A percentile compares a stretch with the other conserved stretches of the same genome.
Evolutionary conservation across 1,140 invertebrate species (phyloP).

Genomic region (Anagrus nilaparvatae): DNA sequence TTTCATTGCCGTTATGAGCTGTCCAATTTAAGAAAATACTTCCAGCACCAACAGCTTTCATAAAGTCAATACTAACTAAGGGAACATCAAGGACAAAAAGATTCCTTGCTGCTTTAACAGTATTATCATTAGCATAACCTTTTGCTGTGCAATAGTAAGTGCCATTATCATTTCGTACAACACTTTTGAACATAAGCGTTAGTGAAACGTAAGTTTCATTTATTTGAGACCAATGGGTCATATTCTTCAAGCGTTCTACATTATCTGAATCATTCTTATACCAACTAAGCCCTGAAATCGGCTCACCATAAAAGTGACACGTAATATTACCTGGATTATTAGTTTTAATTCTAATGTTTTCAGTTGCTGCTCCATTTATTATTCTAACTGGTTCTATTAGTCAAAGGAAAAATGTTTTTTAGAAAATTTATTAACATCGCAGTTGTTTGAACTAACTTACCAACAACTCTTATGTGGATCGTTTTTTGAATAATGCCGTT

Average conservation of each 20-base stretch:
- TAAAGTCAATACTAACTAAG: conserved; percentile 57
- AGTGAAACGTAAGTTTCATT: conserved; percentile 50
- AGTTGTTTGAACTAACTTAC: conserved; percentile 18
- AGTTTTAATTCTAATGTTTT: conserved; percentile 41
- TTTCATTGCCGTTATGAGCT: conserved; percentile 62
- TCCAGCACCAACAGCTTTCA: conserved; percentile 61
- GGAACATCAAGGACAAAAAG: conserved; percentile 60
- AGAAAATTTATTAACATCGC: neutral
- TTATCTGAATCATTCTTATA: conserved; percentile 43
- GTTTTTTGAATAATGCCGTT: conserved; percentile 32
- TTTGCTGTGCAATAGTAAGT: conserved; percentile 48
- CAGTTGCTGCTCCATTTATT: conserved; percentile 33
- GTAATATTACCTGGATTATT: conserved; percentile 39
- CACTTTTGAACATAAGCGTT: conserved; percentile 43
- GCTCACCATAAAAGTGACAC: conserved; percentile 50
- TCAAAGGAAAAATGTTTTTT: conserved; percentile 1
- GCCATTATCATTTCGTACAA: conserved; percentile 56
- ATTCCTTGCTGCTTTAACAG: conserved; percentile 34
- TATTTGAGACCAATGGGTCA: conserved; percentile 28
- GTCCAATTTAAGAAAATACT: conserved; percentile 78
- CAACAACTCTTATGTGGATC: conserved; percentile 35
- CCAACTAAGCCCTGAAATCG: conserved; percentile 47
- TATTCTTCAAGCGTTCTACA: conserved; percentile 35
- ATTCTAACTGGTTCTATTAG: conserved; percentile 42
- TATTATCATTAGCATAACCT: conserved; percentile 22